phyloP scores from a whole-genome alignment of 2,113 vertebrate genomes.

The Oriolus oriolus region DNA sequence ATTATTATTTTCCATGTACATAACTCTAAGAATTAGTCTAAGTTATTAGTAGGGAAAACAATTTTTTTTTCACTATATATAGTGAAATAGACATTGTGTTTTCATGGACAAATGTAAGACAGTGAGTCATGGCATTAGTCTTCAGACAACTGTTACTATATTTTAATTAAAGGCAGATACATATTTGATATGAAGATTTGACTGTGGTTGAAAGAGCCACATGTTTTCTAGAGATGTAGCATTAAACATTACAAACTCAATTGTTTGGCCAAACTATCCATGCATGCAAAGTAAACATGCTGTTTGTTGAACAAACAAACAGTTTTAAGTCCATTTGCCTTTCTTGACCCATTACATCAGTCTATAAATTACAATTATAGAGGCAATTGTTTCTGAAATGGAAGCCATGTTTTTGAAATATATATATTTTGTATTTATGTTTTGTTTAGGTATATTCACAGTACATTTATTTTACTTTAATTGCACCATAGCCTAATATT shows the following conservation, averaged over 20 bases:
- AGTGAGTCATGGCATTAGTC: background rate
- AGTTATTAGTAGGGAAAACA: background rate
- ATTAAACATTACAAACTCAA: fast-evolving
- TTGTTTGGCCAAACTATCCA: background rate
- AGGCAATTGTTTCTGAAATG: background rate
- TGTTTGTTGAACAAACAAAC: background rate
- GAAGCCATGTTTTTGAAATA: background rate
- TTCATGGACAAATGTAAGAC: background rate
- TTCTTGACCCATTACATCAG: background rate
- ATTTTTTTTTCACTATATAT: background rate
- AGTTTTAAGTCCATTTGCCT: background rate
- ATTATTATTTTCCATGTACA: background rate
- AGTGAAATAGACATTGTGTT: background rate
- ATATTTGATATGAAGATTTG: background rate
- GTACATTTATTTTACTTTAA: background rate
- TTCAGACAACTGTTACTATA: background rate
- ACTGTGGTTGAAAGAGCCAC: background rate
- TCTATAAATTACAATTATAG: background rate
- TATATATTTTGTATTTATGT: background rate
- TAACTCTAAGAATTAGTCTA: background rate
- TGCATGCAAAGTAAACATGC: fast-evolving
- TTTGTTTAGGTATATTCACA: background rate
- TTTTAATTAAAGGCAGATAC: background rate
- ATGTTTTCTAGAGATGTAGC: background rate
- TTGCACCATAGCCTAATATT: background rate